Base-by-base conservation (phyloP, 1,140 invertebrate genomes). In the Andricus grossulariae region DNA sequence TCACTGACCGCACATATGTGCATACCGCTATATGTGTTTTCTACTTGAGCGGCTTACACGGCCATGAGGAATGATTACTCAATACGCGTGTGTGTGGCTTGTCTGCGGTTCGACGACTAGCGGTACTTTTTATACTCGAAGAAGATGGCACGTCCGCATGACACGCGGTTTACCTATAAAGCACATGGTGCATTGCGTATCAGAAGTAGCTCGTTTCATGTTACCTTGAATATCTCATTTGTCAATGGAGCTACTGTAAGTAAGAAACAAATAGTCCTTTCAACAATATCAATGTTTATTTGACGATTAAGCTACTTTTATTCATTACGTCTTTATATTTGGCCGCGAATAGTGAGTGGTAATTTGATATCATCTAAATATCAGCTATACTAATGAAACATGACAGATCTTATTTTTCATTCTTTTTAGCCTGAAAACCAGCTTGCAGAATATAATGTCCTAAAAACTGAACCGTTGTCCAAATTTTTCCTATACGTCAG, bases 161-260 rank as follows among this genome's bases (percentile, higher is more conserved):
- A 66, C 57, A 66, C 57, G 57, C 57, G 57, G 57, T 66, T 66
- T 66, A 66, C 57, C 57, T 39, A 66, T 66, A 66, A 66, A 39
- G 57, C 57, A 66, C 57, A 66, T 66, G 57, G 8, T 54, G 52
- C 52, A 54, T 19, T 54, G 52, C 21, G 21, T 25, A 66, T 32
- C 25, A 66, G 16, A 66, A 66, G 57, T 66, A 66, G 57, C 32
- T 66, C 57, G 57, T 15, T 66, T 66, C 21, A 16, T 18, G n/a
- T 54, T 54, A 18, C 52, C 52, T 54, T 54, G 8, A 54, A 16
- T 54, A 54, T 10, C 52, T 54, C 18, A 54, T 66, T 66, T 39
- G 21, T 66, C 25, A 66, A 32, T 16, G 21, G 15, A 6, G 13
- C 55, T 21, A 21, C 18, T 11, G 8, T 21, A 11, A 10, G 6